Base-by-base conservation (phyloP, 64 coral and sea anemone genomes). In the Actinia tenebrosa region DNA sequence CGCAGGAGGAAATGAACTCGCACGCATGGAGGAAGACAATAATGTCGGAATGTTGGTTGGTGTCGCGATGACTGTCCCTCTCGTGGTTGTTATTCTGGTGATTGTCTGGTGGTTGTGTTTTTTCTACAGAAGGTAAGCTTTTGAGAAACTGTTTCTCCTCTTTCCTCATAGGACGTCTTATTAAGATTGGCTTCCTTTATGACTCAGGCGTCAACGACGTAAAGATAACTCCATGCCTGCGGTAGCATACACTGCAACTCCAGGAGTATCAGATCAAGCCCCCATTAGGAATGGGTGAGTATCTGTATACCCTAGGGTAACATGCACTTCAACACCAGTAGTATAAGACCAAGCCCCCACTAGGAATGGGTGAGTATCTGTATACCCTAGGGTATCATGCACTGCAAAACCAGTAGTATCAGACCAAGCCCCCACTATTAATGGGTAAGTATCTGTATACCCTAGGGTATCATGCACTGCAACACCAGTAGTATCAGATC, bases 81-180 rank as follows among this genome's bases (percentile, higher is more conserved):
- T 53, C 23, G 44, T 81, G n/a, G 27, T 81, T 81, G 3, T 81
- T 10, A 47, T 81, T 53, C 16, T 81, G 18, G 79, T 81, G 44
- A 44, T 81, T n/a, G 45, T 81, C 79, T n/a, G n/a, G n/a, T 81
- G 52, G 45, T 16, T 79, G 43, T 81, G 79, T 53, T 81, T 81
- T 44, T 20, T 81, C 9, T 4, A 47, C 50, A 45, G 79, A 22
- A 45, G 79, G 79, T 81, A 10, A 81, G 69, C 9, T 56, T 1
- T 56, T 56, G 46, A 47, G 46, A 47, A 47, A 6, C 46, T 47
- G 46, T 47, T 47, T 47, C 46, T 47, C 46, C 46, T 47, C 6
- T 47, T 3, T 47, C 46, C 2, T 47, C 46, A 47, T 47, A 47
- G 46, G 46, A 47, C 46, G 46, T 2, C 6, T 47, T 47, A 47